phyloP scores from a whole-genome alignment of 2,113 vertebrate species.

The Grammomys surdaster region DNA sequence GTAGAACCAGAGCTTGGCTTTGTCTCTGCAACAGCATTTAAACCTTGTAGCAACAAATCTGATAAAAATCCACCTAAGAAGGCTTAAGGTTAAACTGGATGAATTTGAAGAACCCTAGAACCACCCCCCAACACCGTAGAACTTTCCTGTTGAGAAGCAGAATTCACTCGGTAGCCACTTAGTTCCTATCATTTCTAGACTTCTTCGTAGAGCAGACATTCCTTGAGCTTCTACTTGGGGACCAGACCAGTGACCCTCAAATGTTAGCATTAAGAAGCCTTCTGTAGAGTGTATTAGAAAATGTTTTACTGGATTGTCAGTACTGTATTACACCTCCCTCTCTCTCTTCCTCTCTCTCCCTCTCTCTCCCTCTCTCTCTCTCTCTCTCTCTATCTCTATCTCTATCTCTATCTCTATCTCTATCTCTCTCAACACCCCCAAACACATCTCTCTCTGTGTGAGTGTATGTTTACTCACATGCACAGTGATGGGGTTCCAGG shows the following conservation, averaged over 20 bases:
- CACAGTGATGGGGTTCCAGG: background rate
- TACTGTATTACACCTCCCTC: background rate
- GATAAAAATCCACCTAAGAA: conserved; percentile 25
- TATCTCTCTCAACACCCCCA: too few relatives aligned
- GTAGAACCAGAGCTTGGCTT: background rate
- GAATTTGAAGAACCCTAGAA: conserved; percentile 19
- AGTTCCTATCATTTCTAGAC: conserved; percentile 9
- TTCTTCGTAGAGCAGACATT: background rate
- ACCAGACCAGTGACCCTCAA: background rate
- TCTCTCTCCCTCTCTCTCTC: too few relatives aligned
- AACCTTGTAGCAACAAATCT: conserved; percentile 42
- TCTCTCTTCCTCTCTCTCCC: background rate
- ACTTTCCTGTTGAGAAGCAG: background rate
- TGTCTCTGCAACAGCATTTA: background rate
- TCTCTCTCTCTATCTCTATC: background rate
- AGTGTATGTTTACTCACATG: background rate
- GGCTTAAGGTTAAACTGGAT: conserved; percentile 53
- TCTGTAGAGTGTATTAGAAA: background rate
- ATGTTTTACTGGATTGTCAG: background rate
- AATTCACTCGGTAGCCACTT: conserved; percentile 52
- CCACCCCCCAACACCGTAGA: background rate
- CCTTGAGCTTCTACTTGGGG: background rate
- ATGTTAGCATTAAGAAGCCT: background rate
- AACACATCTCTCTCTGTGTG: too few relatives aligned
- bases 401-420: too few relatives aligned